Evolutionary conservation across 1,140 invertebrate genomes (phyloP).

Genomic region (Micrasema minimum): DNA sequence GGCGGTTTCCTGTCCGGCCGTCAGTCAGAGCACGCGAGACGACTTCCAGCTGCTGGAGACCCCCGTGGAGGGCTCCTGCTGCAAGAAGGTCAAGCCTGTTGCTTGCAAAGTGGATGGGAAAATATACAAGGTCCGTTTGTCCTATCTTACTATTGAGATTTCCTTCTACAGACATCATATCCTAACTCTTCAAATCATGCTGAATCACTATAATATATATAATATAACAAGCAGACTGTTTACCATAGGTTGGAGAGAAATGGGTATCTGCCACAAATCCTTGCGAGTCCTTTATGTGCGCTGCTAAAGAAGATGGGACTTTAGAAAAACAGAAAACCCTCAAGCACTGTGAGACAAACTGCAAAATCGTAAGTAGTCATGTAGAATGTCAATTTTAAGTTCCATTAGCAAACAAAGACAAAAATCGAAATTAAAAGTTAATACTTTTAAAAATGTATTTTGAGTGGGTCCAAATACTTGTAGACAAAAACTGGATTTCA

Average conservation of each 20-base stretch:
- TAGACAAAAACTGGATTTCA: no score
- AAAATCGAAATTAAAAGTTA: no score
- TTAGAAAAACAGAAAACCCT: conserved; percentile 34
- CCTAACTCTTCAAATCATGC: background rate
- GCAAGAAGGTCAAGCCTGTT: conserved; percentile 64
- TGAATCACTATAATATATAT: no score
- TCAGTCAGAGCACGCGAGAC: conserved; percentile 58
- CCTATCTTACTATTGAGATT: no score
- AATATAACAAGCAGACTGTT: no score
- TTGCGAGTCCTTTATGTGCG: conserved; percentile 30
- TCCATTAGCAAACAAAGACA: no score
- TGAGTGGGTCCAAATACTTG: no score
- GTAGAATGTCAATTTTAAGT: no score
- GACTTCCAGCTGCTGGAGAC: conserved; percentile 66
- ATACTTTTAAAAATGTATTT: no score
- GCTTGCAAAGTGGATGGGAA: conserved; percentile 69
- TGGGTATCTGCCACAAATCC: conserved; percentile 31
- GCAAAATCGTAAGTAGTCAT: conserved; percentile 33
- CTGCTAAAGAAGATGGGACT: conserved; percentile 39
- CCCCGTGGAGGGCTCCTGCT: conserved; percentile 66
- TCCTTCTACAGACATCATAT: no score
- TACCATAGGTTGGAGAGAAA: conserved; percentile 23
- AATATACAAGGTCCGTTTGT: conserved; percentile 63
- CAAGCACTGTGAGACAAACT: conserved; percentile 34
- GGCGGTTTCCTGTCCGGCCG: conserved; percentile 61